phyloP scores from a whole-genome alignment of 30 jellyfish, hydroid and myxozoan species.

The Turritopsis rubra region DNA sequence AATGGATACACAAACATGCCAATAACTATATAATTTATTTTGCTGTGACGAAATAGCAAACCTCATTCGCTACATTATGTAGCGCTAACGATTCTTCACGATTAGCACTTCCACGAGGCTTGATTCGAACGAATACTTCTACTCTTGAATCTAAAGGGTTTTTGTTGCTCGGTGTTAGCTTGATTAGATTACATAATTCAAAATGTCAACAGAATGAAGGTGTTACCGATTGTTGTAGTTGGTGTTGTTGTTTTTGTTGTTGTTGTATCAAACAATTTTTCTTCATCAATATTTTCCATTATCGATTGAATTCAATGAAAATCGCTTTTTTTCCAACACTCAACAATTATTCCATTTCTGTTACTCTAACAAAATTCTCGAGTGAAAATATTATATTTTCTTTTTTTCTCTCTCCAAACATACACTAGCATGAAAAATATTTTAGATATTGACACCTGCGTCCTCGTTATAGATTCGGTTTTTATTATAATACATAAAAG shows the following conservation, averaged over 20 bases:
- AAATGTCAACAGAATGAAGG: not conserved
- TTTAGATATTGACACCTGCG: not conserved
- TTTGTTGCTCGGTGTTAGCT: not conserved
- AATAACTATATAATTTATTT: not conserved
- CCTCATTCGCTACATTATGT: conserved; percentile 44
- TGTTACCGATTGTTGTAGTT: not conserved
- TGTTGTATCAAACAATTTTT: not conserved
- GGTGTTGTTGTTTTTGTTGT: not conserved
- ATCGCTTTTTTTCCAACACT: not conserved
- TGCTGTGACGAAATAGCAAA: conserved; percentile 8
- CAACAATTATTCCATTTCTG: not conserved
- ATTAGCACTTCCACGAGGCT: conserved; percentile 30
- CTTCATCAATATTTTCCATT: not conserved
- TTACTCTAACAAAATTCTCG: not conserved
- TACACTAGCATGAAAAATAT: not conserved
- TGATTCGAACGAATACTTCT: conserved; percentile 67
- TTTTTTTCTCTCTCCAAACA: not conserved
- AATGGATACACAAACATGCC: not conserved
- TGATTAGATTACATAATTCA: not conserved
- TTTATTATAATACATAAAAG: not conserved
- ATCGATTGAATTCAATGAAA: no score
- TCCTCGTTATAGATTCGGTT: not conserved
- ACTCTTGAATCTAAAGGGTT: conserved; percentile 36
- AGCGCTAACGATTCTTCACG: conserved; percentile 27
- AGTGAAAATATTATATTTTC: not conserved